Percentiles rank a stretch among this genome's conserved stretches.
Evolutionary conservation across 2,797 vertebrate species (phyloP).

Genomic region (Pelodytes ibericus): DNA sequence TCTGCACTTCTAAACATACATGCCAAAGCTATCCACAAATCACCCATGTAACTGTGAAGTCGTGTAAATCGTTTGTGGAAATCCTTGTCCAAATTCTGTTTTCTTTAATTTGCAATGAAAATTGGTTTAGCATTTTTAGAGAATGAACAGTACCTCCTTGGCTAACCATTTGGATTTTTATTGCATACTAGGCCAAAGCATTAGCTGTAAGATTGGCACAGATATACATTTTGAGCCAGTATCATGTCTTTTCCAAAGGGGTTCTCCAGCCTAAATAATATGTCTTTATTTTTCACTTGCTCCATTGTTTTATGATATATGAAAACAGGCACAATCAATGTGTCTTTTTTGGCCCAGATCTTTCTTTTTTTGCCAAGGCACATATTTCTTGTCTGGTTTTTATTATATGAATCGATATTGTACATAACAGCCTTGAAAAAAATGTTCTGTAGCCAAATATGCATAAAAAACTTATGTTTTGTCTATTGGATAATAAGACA

Average conservation of each 20-base stretch:
- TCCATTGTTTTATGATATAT: constrained; percentile 52
- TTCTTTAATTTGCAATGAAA: constrained; percentile 35
- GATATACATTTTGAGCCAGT: constrained; percentile 8
- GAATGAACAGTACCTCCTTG: constrained; percentile 27
- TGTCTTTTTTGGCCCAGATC: constrained; percentile 34
- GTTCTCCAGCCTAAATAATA: constrained; percentile 45
- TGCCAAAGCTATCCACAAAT: neutral
- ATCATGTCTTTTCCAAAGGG: constrained; percentile 25
- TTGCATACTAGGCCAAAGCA: constrained; percentile 21
- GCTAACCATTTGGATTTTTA: constrained; percentile 16
- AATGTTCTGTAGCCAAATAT: constrained; percentile 33
- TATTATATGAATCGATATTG: constrained; percentile 52
- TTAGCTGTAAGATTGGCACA: constrained; percentile 38
- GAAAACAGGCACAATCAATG: constrained; percentile 51
- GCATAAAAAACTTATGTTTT: constrained; percentile 44
- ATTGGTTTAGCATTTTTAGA: constrained; percentile 45
- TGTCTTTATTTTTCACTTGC: constrained; percentile 37
- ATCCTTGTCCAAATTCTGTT: constrained; percentile 1
- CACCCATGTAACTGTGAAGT: neutral
- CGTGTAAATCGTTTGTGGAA: constrained; percentile 6
- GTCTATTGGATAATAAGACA: constrained; percentile 51
- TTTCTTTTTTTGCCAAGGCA: constrained; percentile 35
- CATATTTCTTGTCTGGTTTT: constrained; percentile 50
- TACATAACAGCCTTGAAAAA: constrained; percentile 47
- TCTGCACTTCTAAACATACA: too few relatives aligned